Percentiles rank a stretch among this genome's conserved stretches.
Evolutionary conservation across 1,140 invertebrate species (phyloP).

Genomic region (Samia ricini): DNA sequence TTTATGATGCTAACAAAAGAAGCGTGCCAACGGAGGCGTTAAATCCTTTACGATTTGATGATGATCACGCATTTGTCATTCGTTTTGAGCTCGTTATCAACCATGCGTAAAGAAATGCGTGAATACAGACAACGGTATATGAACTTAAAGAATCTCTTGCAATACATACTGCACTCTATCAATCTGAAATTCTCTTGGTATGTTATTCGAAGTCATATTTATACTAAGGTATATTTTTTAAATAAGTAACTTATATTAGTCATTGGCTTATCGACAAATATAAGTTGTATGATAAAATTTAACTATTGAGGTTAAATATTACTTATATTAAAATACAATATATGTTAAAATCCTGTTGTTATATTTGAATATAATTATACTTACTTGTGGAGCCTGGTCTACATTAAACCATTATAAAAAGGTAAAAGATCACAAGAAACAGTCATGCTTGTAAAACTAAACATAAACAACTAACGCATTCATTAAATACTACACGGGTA

Average conservation of each 20-base stretch:
- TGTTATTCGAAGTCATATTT: no score
- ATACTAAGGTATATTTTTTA: no score
- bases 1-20: constrained; percentile 72
- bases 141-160: no score
- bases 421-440: constrained; percentile 38
- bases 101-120: constrained; percentile 43
- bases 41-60: constrained; percentile 76
- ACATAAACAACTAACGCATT: constrained; percentile 53
- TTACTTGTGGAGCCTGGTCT: constrained; percentile 19
- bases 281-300: neutral
- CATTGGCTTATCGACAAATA: neutral
- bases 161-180: no score
- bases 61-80: constrained; percentile 68
- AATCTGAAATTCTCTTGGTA: no score
- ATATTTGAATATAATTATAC: constrained; percentile 11
- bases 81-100: constrained; percentile 43
- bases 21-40: constrained; percentile 75
- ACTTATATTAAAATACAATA: neutral
- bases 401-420: constrained; percentile 20
- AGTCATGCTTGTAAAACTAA: constrained; percentile 60
- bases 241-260: neutral
- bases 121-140: neutral
- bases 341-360: neutral
- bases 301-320: neutral
- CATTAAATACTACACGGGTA: constrained; percentile 43